phyloP scores from a whole-genome alignment of 2,113 vertebrate genomes.

The Neomonachus schauinslandi region DNA sequence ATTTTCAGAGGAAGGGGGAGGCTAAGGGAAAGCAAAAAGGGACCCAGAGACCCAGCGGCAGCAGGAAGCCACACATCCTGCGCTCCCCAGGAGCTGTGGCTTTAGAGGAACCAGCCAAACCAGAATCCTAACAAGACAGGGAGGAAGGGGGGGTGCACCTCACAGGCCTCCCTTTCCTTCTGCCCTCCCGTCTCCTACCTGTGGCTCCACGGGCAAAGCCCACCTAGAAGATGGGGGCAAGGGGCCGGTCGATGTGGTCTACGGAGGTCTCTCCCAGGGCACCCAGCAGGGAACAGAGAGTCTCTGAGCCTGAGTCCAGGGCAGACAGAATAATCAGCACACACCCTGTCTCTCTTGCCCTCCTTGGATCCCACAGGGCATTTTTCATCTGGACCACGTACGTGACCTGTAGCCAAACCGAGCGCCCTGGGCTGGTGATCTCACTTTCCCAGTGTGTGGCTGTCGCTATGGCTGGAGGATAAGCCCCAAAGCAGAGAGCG shows the following conservation, averaged over 20 bases:
- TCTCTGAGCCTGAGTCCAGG: not conserved
- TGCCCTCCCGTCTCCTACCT: not conserved
- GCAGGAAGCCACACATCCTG: not conserved
- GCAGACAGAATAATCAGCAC: not conserved
- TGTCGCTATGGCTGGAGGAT: not conserved
- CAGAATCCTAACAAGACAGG: not conserved
- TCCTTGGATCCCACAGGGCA: not conserved
- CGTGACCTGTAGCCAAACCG: not conserved
- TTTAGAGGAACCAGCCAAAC: not conserved
- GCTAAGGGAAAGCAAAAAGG: not conserved
- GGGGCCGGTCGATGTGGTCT: no score
- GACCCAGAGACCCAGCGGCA: not conserved
- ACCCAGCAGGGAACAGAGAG: not conserved
- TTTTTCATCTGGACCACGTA: not conserved
- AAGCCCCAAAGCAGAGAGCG: not conserved
- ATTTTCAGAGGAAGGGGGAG: not conserved
- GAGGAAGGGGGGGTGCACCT: not conserved
- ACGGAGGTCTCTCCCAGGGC: fast-evolving
- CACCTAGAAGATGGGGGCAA: not conserved
- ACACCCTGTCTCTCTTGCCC: not conserved
- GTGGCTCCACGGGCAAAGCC: no score
- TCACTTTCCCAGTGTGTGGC: not conserved
- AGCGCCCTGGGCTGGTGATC: not conserved
- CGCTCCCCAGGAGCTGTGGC: not conserved
- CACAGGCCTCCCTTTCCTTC: not conserved